These are phyloP conservation scores for Hemicrepidius hirtus DNA, from an alignment of 2,888 invertebrate genomes.

Conservation along the genomic window DNA sequence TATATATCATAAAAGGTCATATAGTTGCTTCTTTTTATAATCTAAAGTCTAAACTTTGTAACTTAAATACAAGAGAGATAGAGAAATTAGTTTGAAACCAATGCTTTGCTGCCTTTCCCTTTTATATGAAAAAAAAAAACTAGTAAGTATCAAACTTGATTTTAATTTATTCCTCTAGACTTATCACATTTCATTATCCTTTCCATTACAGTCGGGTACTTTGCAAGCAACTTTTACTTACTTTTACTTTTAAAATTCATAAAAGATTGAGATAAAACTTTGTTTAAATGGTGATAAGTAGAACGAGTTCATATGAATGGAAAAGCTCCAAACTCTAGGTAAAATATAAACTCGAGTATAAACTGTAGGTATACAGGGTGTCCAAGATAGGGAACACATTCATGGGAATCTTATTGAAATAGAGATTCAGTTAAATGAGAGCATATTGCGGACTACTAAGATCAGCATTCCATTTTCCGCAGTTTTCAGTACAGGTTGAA, in stretches of 20 bases:
- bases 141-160: slow-evolving; percentile 1
- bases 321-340: too few species aligned
- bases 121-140: background rate
- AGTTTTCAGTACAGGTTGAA: too few species aligned
- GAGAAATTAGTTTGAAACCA: background rate
- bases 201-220: background rate
- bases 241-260: slow-evolving; percentile 18
- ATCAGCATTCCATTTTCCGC: too few species aligned
- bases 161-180: slow-evolving; percentile 1
- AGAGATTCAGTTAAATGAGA: too few species aligned
- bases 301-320: too few species aligned
- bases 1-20: background rate
- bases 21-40: background rate
- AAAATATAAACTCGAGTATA: too few species aligned
- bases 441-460: too few species aligned
- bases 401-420: too few species aligned
- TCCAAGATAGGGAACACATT: too few species aligned
- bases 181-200: slow-evolving; percentile 1
- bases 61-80: background rate
- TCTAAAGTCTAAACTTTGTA: background rate
- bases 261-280: background rate
- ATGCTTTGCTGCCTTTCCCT: background rate
- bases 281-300: too few species aligned
- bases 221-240: slow-evolving; percentile 9
- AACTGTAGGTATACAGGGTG: too few species aligned